phyloP scores from a whole-genome alignment of 2,113 vertebrate genomes.

The Philantomba maxwellii region DNA sequence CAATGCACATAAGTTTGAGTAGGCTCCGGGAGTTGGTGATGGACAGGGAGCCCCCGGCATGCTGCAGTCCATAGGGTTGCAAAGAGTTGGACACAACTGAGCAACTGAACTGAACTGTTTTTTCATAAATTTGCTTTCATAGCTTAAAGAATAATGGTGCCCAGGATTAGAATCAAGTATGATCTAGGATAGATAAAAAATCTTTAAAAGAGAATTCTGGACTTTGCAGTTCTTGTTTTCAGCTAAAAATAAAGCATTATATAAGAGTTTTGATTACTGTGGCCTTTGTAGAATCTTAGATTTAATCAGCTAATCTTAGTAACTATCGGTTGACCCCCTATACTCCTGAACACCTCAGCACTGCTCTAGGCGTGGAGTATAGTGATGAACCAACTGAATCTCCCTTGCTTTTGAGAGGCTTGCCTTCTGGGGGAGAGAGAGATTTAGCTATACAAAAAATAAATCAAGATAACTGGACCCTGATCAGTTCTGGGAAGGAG shows the following conservation, averaged over 20 bases:
- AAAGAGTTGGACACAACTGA: neutral
- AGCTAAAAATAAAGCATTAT: neutral
- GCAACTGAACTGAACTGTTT: neutral
- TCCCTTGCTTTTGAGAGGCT: neutral
- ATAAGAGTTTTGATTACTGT: neutral
- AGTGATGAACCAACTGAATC: neutral
- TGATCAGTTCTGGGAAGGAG: neutral
- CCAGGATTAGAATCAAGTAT: neutral
- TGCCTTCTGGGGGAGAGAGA: neutral
- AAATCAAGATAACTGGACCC: neutral
- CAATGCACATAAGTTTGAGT: neutral
- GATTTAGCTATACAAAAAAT: neutral
- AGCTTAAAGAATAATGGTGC: neutral
- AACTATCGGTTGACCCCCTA: neutral
- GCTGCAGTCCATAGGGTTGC: neutral
- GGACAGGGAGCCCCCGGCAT: neutral
- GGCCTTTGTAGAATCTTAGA: neutral
- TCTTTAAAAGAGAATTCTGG: neutral
- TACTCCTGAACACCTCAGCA: neutral
- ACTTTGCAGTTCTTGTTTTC: neutral
- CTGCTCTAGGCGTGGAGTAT: neutral
- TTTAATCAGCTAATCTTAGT: neutral
- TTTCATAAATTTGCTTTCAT: neutral
- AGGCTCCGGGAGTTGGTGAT: fast-evolving
- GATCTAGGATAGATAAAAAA: neutral